These are phyloP conservation scores for Chiroxiphia lanceolata DNA, from an alignment of 2,797 vertebrate species.

Conservation along the genomic window DNA sequence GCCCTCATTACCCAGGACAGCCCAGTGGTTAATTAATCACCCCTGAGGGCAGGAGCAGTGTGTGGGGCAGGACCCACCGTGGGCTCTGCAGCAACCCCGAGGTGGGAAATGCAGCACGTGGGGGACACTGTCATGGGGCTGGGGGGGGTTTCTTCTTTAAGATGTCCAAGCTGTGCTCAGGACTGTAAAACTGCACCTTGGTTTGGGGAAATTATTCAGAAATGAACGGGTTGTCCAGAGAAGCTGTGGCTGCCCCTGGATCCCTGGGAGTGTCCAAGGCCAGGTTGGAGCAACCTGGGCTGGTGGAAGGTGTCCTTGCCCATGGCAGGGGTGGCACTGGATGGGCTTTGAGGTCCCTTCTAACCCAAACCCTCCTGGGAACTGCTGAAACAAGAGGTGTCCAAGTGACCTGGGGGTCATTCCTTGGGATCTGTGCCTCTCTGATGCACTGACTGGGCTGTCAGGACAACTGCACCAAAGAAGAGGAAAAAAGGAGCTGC, in stretches of 20 bases:
- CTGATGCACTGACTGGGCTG: not conserved
- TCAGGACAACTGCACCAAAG: not conserved
- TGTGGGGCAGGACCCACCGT: not conserved
- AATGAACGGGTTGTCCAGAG: not conserved
- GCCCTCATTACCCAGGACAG: accelerated
- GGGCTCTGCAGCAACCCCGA: not conserved
- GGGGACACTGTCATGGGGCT: too few relatives aligned
- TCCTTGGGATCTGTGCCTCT: not conserved
- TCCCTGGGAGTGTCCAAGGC: not conserved
- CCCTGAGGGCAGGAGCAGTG: too few relatives aligned
- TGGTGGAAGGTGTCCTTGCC: not conserved
- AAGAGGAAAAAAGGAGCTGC: not conserved
- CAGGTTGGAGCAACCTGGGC: not conserved
- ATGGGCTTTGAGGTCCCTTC: not conserved
- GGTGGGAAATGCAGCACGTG: accelerated
- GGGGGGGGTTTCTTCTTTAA: too few relatives aligned
- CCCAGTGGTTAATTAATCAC: not conserved
- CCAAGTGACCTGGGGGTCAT: not conserved
- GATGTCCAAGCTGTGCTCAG: too few relatives aligned
- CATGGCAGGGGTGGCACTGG: not conserved
- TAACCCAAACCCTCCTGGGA: not conserved
- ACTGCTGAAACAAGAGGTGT: not conserved
- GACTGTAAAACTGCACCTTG: not conserved
- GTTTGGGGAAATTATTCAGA: not conserved
- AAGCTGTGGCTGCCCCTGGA: not conserved